These are phyloP conservation scores for Masticophis lateralis DNA, from an alignment of 2,797 vertebrate genomes.

Conservation along the genomic window DNA sequence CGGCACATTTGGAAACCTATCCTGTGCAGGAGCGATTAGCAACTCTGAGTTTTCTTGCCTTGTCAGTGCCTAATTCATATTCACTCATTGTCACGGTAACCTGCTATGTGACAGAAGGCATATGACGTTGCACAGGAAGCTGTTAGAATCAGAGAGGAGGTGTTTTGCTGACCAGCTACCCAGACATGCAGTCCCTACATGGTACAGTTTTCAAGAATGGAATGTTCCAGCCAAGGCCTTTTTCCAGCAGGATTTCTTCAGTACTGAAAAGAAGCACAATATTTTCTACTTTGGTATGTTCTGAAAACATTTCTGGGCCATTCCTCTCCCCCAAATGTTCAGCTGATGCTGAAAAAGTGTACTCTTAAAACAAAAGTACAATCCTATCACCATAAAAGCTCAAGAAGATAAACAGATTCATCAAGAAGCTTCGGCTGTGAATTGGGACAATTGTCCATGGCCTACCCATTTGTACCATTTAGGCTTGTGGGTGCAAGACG, in stretches of 20 bases:
- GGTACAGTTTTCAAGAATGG: slow-evolving; percentile 10
- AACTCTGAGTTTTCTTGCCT: not conserved
- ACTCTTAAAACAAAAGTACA: not conserved
- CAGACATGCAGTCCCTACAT: accelerated
- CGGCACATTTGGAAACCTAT: slow-evolving; percentile 27
- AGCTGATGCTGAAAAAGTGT: not conserved
- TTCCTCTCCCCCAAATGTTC: not conserved
- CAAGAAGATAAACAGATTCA: not conserved
- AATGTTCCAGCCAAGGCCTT: not conserved
- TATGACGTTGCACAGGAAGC: not conserved
- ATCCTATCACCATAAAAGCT: not conserved
- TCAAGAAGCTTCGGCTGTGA: not conserved
- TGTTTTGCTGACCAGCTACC: not conserved
- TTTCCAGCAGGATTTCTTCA: accelerated
- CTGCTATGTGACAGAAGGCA: slow-evolving; percentile 18
- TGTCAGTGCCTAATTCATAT: not conserved
- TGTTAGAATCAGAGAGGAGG: not conserved
- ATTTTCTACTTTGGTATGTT: not conserved
- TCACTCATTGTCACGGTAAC: not conserved
- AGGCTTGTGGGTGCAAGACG: not conserved
- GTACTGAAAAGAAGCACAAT: accelerated
- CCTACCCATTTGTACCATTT: not conserved
- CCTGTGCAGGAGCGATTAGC: not conserved
- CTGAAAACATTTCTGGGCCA: not conserved
- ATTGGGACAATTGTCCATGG: not conserved